A percentile compares a stretch with the other conserved stretches of the same genome.
Conservation (phyloP, 2,888 invertebrate genomes). For the Congeria kusceri region DNA sequence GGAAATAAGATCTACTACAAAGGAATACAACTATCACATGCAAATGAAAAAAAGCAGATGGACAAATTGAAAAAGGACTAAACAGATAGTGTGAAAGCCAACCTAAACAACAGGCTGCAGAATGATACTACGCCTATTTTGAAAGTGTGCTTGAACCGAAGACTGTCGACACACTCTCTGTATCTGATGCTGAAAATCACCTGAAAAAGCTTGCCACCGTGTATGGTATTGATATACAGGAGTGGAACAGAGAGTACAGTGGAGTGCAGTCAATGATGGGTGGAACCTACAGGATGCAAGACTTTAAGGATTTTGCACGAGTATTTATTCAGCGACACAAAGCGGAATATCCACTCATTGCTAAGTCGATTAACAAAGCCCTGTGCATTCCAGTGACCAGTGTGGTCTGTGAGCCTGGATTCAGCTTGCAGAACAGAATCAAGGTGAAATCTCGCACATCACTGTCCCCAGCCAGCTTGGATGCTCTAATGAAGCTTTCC, state of each 20-base stretch:
- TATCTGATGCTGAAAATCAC: too few species aligned
- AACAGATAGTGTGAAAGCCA: too few species aligned
- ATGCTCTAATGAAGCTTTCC: slow-evolving; percentile 18
- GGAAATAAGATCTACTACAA: too few species aligned
- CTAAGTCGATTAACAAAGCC: slow-evolving; percentile 5
- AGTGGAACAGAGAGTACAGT: slow-evolving; percentile 1
- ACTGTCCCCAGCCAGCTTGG: slow-evolving; percentile 16
- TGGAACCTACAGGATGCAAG: slow-evolving; percentile 12
- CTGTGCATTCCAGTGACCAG: slow-evolving; percentile 23
- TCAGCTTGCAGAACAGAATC: slow-evolving; percentile 16
- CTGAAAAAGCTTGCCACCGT: not conserved
- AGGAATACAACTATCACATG: too few species aligned
- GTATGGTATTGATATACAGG: not conserved
- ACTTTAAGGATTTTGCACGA: not conserved
- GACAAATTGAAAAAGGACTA: too few species aligned
- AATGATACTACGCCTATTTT: too few species aligned
- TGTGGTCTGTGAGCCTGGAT: slow-evolving; percentile 15
- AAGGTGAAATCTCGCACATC: slow-evolving; percentile 26
- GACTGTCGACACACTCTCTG: too few species aligned
- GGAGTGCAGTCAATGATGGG: slow-evolving; percentile 2
- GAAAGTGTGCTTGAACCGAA: slow-evolving; percentile 17
- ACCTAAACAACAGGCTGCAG: too few species aligned
- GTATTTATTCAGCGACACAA: not conserved
- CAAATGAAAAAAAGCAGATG: too few species aligned
- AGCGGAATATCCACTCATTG: slow-evolving; percentile 20